These are phyloP conservation scores for Octopus bimaculoides DNA, from an alignment of 1,140 invertebrate species.

Conservation along the genomic window DNA sequence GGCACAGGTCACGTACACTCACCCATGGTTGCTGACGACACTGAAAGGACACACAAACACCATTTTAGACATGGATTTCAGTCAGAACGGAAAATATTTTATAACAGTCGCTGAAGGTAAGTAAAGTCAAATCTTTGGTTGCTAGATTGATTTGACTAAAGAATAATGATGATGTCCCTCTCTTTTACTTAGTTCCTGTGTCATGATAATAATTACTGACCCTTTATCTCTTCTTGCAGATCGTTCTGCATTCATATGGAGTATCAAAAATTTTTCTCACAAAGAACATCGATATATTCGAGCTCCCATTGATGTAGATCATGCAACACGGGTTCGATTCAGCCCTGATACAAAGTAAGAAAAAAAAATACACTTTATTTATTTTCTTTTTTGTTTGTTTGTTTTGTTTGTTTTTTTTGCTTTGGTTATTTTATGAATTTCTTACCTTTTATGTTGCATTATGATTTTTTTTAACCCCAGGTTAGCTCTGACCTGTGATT, in stretches of 20 bases:
- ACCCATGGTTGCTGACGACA: constrained; percentile 73
- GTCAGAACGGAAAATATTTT: constrained; percentile 79
- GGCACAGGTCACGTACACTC: constrained; percentile 54
- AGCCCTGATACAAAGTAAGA: constrained; percentile 77
- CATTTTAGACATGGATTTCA: constrained; percentile 75
- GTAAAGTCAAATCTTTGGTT: constrained; percentile 24
- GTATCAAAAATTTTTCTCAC: constrained; percentile 69
- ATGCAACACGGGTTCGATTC: constrained; percentile 75
- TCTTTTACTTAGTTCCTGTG: no score
- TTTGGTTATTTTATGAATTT: background rate
- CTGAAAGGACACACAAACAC: constrained; percentile 76
- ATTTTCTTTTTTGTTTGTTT: background rate
- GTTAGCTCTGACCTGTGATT: no score
- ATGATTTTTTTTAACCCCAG: no score
- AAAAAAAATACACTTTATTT: background rate
- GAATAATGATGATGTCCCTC: no score
- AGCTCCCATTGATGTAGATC: constrained; percentile 80
- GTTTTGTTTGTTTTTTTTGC: no score
- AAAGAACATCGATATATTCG: constrained; percentile 70
- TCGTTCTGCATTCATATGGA: constrained; percentile 80
- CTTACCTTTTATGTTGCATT: no score
- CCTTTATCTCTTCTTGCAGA: constrained; percentile 63
- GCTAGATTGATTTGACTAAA: no score
- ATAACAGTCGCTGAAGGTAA: constrained; percentile 79
- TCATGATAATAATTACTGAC: no score